Evolutionary conservation across 2,113 vertebrate genomes (phyloP).

Genomic region (Peromyscus leucopus): DNA sequence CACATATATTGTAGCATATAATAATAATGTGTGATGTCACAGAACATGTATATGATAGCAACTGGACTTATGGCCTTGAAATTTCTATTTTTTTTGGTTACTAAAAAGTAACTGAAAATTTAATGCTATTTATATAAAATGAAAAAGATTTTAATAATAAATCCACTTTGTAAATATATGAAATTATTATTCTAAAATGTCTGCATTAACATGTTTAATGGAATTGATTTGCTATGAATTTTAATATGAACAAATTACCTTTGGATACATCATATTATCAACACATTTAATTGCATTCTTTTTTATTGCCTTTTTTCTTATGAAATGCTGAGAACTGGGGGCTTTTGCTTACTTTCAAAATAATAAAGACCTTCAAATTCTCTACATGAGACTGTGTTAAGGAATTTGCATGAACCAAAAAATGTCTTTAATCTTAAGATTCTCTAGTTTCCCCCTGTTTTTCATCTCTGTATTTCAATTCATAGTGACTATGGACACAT

Average conservation of each 20-base stretch:
- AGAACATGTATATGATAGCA: neutral
- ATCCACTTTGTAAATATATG: neutral
- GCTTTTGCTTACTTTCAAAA: neutral
- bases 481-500: neutral
- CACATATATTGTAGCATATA: neutral
- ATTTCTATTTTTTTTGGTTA: neutral
- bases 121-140: conserved; percentile 29
- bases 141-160: conserved; percentile 40
- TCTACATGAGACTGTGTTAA: conserved; percentile 33
- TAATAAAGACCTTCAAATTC: conserved; percentile 73
- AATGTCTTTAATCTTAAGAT: conserved; percentile 78
- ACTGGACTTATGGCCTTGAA: neutral
- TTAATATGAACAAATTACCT: conserved; percentile 42
- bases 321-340: neutral
- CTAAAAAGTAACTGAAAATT: neutral
- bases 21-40: neutral
- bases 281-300: neutral
- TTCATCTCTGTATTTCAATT: neutral
- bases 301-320: neutral
- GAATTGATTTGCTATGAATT: conserved; percentile 39
- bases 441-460: conserved; percentile 15
- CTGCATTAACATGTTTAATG: neutral
- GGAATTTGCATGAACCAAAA: conserved; percentile 66
- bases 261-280: neutral
- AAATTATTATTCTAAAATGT: conserved; percentile 30